Evolutionary conservation across 1,140 invertebrate species (phyloP), one percentile per base, ranked within the genome.

Genomic region (Dufourea novaeangliae): DNA sequence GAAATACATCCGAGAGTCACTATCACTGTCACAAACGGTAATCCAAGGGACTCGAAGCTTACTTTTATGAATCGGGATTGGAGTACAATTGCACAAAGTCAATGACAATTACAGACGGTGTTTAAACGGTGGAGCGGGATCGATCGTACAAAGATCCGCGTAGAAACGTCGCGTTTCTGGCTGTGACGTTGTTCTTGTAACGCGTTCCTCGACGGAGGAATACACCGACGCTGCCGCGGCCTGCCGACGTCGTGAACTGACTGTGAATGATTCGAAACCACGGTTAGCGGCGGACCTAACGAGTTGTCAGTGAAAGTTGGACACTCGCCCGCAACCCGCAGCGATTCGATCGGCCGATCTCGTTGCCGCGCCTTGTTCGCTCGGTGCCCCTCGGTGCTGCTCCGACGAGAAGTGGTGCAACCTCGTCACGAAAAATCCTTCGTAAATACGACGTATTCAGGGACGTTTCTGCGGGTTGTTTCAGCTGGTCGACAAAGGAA

Each of bases 231-330:
- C 67, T 79, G 70, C 87, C 78, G 84, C 61, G 62, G 78, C 83
- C 84, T 85, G 72, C 85, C 84, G 81, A 83, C 86, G 87, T 83
- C 86, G 80, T 84, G 86, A 86, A 89, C 89, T 90, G 89, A 91
- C 90, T 90, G 90, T 85, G 88, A 91, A 91, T 90, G 88, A 89
- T 83, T 90, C 82, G 88, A 88, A 88, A 88, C 86, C 81, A 82
- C 85, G 78, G 85, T n/a, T n/a, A 50, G 46, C 80, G 46, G 79
- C 71, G 69, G 52, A 63, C 84, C 84, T 86, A 88, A 87, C 85
- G 74, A 90, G 88, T 89, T 86, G 88, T 90, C 85, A 90, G 90
- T 90, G 89, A 91, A 90, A 90, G 90, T 90, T 88, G 84, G 78
- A 83, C 83, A 81, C 82, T 85, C 85, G 86, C 81, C 77, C 68